Conservation (phyloP, 2,888 invertebrate genomes). For the Epinotia demarniana region DNA sequence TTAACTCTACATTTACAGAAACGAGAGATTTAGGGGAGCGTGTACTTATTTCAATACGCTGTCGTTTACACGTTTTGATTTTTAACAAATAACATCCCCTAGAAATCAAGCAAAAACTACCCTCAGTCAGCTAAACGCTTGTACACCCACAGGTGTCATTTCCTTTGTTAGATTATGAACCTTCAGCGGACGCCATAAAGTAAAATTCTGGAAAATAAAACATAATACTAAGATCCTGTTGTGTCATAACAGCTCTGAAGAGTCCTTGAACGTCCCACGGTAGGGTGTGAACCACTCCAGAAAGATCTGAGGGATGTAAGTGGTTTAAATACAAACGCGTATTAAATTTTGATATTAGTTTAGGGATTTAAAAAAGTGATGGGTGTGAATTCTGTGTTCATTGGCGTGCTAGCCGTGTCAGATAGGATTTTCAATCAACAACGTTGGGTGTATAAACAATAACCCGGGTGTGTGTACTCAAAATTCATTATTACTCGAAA, state of each 20-base stretch:
- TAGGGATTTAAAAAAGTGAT: slow-evolving; percentile 45
- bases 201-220: neutral
- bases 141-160: neutral
- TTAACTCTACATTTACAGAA: slow-evolving; percentile 1
- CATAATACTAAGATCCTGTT: neutral
- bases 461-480: no score
- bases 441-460: neutral
- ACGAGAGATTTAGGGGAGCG: neutral
- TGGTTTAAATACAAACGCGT: slow-evolving; percentile 47
- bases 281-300: slow-evolving; percentile 47
- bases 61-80: slow-evolving; percentile 31
- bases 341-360: slow-evolving; percentile 47
- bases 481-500: no score
- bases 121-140: slow-evolving; percentile 31
- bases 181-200: neutral
- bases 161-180: neutral
- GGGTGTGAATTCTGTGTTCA: neutral
- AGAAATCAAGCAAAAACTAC: slow-evolving; percentile 29
- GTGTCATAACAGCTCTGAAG: slow-evolving; percentile 46
- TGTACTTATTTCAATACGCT: slow-evolving; percentile 8
- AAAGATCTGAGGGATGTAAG: slow-evolving; percentile 48
- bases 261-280: slow-evolving; percentile 47
- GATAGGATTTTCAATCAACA: neutral
- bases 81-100: slow-evolving; percentile 38
- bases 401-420: neutral